A percentile compares a stretch with the other conserved stretches of the same genome.
Conservation (phyloP, 2,113 vertebrate genomes). For the Podarcis muralis region DNA sequence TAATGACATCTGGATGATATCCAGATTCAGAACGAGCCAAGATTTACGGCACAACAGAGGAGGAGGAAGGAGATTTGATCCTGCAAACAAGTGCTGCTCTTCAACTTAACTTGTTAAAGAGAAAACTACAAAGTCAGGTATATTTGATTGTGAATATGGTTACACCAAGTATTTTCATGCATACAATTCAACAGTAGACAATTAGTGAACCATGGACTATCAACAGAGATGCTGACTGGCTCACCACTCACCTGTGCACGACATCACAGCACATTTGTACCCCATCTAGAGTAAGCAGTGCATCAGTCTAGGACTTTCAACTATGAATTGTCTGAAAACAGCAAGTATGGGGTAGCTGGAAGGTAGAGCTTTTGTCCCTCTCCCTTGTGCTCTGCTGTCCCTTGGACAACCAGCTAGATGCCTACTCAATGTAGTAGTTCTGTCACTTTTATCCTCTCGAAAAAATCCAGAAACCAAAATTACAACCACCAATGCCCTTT, state of each 20-base stretch:
- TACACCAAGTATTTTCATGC: not conserved
- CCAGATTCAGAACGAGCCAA: not conserved
- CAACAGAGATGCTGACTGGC: not conserved
- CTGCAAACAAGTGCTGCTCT: not conserved
- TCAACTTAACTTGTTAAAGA: not conserved
- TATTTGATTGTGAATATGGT: not conserved
- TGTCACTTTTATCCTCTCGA: conserved; percentile 4
- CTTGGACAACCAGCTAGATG: conserved; percentile 13
- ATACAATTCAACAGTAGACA: not conserved
- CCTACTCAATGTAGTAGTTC: conserved; percentile 30
- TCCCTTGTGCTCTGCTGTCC: not conserved
- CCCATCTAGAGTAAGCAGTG: not conserved
- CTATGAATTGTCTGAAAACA: not conserved
- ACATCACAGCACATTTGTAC: not conserved
- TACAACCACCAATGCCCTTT: not conserved
- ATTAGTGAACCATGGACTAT: not conserved
- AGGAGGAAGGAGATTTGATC: not conserved
- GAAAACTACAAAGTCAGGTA: not conserved
- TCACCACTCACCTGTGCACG: not conserved
- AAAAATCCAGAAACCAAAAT: conserved; percentile 13
- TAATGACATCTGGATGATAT: not conserved
- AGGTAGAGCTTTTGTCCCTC: not conserved
- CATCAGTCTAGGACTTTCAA: not conserved
- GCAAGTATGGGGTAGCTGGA: not conserved
- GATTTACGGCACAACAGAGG: not conserved